Base-by-base conservation (phyloP, 2,113 vertebrate species). In the Pandion haliaetus region DNA sequence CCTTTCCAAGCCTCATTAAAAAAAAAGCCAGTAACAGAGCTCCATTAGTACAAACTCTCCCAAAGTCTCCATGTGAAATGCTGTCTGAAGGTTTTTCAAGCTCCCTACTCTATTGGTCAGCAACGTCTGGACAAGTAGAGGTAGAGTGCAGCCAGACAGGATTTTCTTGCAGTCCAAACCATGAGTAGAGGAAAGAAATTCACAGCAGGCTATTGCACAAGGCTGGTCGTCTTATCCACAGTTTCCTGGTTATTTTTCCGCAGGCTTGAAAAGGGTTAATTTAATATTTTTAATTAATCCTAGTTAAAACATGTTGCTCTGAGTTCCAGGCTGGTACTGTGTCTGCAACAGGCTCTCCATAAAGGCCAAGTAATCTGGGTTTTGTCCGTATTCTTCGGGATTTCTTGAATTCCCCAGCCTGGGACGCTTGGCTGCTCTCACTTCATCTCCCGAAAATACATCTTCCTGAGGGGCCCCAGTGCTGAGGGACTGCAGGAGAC, bases 311-410 rank as follows among this genome's bases (percentile, higher is more conserved):
- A 95, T 95, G 95, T 94, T 97, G 93, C 94, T 97, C 63, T 96
- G 96, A 70, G 93, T 84, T 42, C 98, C 95, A 5, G 97, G 95
- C 96, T 98, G 99, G 97, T 98, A 98, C 96, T 98, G 99, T 3
- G 98, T 97, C 84, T 99, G 98, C 92, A 99, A 96, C 58, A 99
- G 98, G 72, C 97, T 98, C 98, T 99, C 98, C 99, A 99, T 98
- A 91, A 99, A 99, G 95, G 99, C 98, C 52, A 99, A 94, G 63
- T 98, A 99, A 85, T 99, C 98, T 5, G 98, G 97, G 97, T 93
- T 97, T 44, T 96, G 98, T 62, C 98, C 97, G 5, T 97, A 96
- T 59, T 97, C 97, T 47, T 98, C 98, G 0, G 65, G 26, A 20
- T 50, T 84, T 8, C 89, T 96, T 4, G 50, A 73, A 61, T 50